Conservation (phyloP, 1,140 invertebrate genomes). For the Pachypeltis micranthus region DNA sequence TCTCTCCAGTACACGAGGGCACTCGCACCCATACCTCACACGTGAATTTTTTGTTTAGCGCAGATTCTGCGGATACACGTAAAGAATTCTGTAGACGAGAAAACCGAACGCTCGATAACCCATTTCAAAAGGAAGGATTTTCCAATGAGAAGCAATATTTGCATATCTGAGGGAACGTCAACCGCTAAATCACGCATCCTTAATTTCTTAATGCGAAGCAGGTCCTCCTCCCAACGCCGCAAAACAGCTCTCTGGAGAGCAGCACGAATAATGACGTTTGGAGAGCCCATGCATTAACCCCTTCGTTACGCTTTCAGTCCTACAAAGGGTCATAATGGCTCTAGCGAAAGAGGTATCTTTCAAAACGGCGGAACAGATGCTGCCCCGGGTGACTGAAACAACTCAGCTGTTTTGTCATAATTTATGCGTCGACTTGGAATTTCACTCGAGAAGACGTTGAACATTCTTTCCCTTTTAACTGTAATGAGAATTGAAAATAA, state of each 20-base stretch:
- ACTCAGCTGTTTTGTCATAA: no score
- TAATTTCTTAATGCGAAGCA: constrained; percentile 7
- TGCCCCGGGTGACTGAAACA: neutral
- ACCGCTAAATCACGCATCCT: constrained; percentile 6
- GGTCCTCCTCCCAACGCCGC: neutral
- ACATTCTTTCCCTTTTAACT: no score
- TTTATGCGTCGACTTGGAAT: neutral
- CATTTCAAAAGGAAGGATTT: no score
- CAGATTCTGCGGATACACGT: no score
- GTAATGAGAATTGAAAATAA: no score
- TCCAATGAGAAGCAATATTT: no score
- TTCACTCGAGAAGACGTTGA: no score
- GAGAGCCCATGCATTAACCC: neutral
- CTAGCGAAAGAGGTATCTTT: constrained; percentile 1
- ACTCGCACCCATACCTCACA: no score
- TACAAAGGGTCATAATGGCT: neutral
- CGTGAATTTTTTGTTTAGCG: no score
- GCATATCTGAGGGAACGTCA: constrained; percentile 1
- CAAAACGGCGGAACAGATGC: neutral
- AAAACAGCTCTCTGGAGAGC: neutral
- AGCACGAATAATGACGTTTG: neutral
- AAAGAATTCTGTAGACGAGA: no score
- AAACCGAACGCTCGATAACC: no score
- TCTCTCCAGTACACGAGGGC: no score
- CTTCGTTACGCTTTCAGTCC: neutral